A percentile compares a stretch with the other conserved stretches of the same genome.
These are phyloP conservation scores for Galerucella nymphaeae DNA, from an alignment of 2,888 invertebrate genomes.

Conservation along the genomic window DNA sequence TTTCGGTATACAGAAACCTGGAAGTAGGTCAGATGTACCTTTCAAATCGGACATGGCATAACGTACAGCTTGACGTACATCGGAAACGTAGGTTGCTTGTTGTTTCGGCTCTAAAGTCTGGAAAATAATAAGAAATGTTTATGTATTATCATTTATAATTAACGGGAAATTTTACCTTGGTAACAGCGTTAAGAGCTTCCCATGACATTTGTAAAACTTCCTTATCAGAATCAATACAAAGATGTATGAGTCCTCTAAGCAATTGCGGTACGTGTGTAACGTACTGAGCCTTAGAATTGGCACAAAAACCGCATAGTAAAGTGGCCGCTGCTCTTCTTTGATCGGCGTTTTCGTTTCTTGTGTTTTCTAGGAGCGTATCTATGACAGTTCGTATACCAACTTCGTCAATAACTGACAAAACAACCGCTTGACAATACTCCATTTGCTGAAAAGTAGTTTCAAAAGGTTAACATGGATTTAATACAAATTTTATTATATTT, in stretches of 20 bases:
- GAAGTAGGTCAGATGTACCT: constrained; percentile 76
- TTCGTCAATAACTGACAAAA: constrained; percentile 90
- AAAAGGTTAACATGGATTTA: constrained; percentile 2
- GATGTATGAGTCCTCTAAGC: constrained; percentile 84
- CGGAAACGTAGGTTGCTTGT: constrained; percentile 87
- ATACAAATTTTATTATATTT: constrained; percentile 1
- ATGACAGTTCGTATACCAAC: constrained; percentile 88
- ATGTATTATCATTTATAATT: not conserved
- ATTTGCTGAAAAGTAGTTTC: constrained; percentile 71
- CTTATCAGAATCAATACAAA: constrained; percentile 85
- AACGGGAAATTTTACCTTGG: constrained; percentile 69
- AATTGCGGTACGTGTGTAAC: constrained; percentile 88
- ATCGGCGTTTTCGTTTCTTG: constrained; percentile 72
- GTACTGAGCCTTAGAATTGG: constrained; percentile 89
- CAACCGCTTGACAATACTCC: constrained; percentile 92
- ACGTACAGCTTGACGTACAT: constrained; percentile 92
- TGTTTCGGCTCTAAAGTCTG: constrained; percentile 84
- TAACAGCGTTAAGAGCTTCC: constrained; percentile 91
- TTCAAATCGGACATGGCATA: constrained; percentile 89
- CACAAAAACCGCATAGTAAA: constrained; percentile 90
- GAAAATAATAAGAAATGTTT: constrained; percentile 40
- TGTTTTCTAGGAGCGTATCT: constrained; percentile 84
- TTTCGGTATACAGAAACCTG: constrained; percentile 94
- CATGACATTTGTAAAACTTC: constrained; percentile 87
- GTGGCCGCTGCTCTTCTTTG: constrained; percentile 85